phyloP scores from a whole-genome alignment of 2,888 invertebrate species.

The Synanthedon myopaeformis region DNA sequence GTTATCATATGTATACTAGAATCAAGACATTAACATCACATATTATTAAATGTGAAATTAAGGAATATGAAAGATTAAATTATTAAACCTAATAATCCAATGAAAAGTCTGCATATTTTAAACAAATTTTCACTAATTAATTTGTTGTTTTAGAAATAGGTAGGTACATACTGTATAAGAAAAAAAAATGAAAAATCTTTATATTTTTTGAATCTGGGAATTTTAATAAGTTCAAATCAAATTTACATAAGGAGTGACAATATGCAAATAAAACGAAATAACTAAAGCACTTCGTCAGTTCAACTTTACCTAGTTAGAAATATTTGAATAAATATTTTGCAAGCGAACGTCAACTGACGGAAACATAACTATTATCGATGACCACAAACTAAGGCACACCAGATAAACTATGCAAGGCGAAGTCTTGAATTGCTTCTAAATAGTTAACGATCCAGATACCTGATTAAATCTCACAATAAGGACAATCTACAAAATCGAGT shows the following conservation, averaged over 20 bases:
- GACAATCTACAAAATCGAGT: slow-evolving; percentile 29
- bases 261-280: slow-evolving; percentile 17
- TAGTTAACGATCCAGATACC: slow-evolving; percentile 35
- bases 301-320: slow-evolving; percentile 29
- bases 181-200: too few relatives aligned
- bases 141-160: too few relatives aligned
- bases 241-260: slow-evolving; percentile 1
- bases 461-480: slow-evolving; percentile 32
- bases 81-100: too few relatives aligned
- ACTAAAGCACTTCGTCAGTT: slow-evolving; percentile 16
- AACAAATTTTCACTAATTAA: too few relatives aligned
- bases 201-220: too few relatives aligned
- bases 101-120: too few relatives aligned
- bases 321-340: slow-evolving; percentile 40
- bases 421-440: slow-evolving; percentile 44
- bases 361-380: slow-evolving; percentile 22
- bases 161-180: too few relatives aligned
- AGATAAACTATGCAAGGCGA: slow-evolving; percentile 34
- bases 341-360: slow-evolving; percentile 16
- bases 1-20: too few relatives aligned
- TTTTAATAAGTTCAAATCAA: too few relatives aligned
- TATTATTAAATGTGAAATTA: too few relatives aligned
- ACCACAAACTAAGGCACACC: slow-evolving; percentile 15
- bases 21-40: too few relatives aligned
- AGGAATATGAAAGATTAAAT: too few relatives aligned